These are phyloP conservation scores for Cryptoleucopteryx plumbea DNA, from an alignment of 2,113 vertebrate genomes.

Conservation along the genomic window DNA sequence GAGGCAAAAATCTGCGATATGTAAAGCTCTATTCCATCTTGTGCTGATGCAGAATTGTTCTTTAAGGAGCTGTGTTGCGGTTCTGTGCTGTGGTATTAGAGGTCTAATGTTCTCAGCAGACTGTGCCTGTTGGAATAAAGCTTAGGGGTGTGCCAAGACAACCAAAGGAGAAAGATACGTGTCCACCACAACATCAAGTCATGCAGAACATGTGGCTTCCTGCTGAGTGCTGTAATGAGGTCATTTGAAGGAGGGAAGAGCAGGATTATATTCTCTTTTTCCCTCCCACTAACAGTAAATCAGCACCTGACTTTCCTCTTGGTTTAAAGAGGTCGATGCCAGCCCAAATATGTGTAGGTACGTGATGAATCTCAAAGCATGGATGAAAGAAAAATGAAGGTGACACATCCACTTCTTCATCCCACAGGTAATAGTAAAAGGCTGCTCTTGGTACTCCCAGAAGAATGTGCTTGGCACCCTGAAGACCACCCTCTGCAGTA, in stretches of 20 bases:
- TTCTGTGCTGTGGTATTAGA: background rate
- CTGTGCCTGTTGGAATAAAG: background rate
- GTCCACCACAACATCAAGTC: background rate
- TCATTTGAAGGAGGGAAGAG: background rate
- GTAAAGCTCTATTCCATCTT: background rate
- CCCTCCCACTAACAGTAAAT: background rate
- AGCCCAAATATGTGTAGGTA: background rate
- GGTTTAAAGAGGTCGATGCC: background rate
- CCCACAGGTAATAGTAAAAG: background rate
- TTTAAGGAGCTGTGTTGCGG: background rate
- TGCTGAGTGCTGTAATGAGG: background rate
- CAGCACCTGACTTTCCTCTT: background rate
- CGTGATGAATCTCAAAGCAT: background rate
- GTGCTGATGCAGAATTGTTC: background rate
- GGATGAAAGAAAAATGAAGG: background rate
- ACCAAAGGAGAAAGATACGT: background rate
- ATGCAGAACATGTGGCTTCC: background rate
- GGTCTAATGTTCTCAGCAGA: background rate
- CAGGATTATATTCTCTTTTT: background rate
- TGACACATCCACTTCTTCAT: background rate
- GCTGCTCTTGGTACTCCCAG: background rate
- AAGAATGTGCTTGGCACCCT: background rate
- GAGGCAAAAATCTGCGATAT: background rate
- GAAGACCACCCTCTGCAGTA: background rate
- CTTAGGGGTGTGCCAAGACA: background rate